Percentiles rank a stretch among this genome's conserved stretches.
Conservation (phyloP, 2,113 vertebrate species). For the Rhinichthys klamathensis region DNA sequence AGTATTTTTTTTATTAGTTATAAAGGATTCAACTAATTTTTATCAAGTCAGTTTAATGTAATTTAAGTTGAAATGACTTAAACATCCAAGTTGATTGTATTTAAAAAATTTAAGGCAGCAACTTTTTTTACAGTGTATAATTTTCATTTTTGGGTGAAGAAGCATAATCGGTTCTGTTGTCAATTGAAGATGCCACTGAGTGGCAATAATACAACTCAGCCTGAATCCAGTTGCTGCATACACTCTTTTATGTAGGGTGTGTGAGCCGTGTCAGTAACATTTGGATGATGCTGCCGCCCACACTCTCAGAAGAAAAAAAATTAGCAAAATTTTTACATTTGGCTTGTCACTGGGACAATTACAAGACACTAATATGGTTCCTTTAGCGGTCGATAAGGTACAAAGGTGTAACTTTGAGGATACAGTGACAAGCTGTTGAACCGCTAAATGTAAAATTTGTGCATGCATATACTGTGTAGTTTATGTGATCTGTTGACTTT, state of each 20-base stretch:
- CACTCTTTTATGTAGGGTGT: neutral
- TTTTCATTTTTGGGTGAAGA: too few species aligned
- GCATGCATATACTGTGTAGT: neutral
- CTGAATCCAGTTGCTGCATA: neutral
- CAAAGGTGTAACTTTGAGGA: neutral
- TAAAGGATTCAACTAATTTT: too few species aligned
- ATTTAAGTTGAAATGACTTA: too few species aligned
- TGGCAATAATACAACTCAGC: neutral
- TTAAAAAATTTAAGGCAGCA: too few species aligned
- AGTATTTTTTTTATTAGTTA: too few species aligned
- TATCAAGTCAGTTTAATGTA: too few species aligned
- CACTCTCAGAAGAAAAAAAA: neutral
- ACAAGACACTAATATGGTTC: neutral
- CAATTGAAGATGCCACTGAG: neutral
- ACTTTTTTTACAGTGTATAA: too few species aligned
- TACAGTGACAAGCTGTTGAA: neutral
- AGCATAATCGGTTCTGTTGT: neutral
- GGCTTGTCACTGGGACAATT: neutral
- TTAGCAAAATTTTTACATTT: neutral
- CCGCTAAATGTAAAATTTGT: neutral
- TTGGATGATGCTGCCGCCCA: neutral
- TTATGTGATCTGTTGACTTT: neutral
- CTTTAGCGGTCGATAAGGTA: neutral
- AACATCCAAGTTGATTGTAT: neutral
- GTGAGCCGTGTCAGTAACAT: neutral